Conservation (phyloP, 2,888 invertebrate genomes). For the Clanis bilineata region DNA sequence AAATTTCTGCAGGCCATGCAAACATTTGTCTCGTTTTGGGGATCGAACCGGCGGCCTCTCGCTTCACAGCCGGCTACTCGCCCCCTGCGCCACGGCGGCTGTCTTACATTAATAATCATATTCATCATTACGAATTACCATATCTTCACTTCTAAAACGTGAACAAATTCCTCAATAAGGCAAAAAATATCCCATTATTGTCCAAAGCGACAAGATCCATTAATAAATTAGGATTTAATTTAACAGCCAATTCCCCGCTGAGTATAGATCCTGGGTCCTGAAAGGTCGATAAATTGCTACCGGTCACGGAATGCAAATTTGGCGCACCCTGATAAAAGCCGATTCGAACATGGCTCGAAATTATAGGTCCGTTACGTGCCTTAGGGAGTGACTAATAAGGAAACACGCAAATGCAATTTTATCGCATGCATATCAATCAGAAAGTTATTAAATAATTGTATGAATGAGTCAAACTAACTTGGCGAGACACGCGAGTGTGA, state of each 20-base stretch:
- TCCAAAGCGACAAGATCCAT: neutral
- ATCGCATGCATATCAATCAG: neutral
- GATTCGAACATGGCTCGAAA: neutral
- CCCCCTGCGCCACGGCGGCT: no score
- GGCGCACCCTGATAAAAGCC: slow-evolving; percentile 1
- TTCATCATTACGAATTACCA: no score
- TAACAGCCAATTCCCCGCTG: slow-evolving; percentile 1
- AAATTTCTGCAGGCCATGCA: no score
- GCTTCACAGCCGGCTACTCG: no score
- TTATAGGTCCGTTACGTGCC: neutral
- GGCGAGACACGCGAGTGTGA: neutral
- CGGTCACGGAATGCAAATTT: slow-evolving; percentile 22
- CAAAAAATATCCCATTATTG: neutral
- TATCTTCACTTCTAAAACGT: no score
- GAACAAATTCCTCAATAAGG: neutral
- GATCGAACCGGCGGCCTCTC: no score
- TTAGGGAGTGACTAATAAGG: neutral
- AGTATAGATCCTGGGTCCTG: neutral
- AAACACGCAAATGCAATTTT: slow-evolving; percentile 8
- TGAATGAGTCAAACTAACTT: neutral
- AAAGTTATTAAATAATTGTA: neutral
- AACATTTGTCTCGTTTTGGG: no score
- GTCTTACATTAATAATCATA: no score
- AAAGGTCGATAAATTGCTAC: slow-evolving; percentile 16
- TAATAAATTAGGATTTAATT: slow-evolving; percentile 4